Percentiles rank a stretch among this genome's conserved stretches.
phyloP scores from a whole-genome alignment of 1,140 invertebrate genomes.

The Drosophila kohkoa region DNA sequence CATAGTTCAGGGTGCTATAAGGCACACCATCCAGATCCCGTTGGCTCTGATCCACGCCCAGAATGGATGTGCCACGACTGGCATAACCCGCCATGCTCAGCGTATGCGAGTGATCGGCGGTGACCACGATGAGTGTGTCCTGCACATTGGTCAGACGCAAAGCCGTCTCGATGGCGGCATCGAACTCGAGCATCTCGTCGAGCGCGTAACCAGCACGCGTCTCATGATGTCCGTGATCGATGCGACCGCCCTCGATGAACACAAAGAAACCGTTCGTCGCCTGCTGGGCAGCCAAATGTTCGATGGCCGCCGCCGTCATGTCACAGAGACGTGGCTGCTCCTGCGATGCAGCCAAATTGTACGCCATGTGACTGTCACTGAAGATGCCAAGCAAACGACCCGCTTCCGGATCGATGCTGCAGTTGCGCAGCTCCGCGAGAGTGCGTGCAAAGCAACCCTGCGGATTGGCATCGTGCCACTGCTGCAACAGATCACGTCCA shows the following conservation, averaged over 20 bases:
- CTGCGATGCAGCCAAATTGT: conserved; percentile 86
- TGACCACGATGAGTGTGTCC: conserved; percentile 89
- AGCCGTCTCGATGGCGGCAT: conserved; percentile 88
- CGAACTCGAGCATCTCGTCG: conserved; percentile 89
- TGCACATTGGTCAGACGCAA: conserved; percentile 86
- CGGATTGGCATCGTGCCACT: conserved; percentile 83
- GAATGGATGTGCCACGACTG: conserved; percentile 88
- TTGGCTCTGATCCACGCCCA: conserved; percentile 84
- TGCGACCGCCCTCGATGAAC: conserved; percentile 89
- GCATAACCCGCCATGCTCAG: conserved; percentile 90
- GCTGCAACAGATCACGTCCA: conserved; percentile 85
- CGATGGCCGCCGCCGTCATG: conserved; percentile 91
- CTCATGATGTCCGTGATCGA: conserved; percentile 90
- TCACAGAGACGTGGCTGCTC: conserved; percentile 89
- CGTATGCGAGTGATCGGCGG: conserved; percentile 89
- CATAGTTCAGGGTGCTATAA: conserved; percentile 88
- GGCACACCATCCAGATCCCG: conserved; percentile 83
- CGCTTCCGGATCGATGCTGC: conserved; percentile 58
- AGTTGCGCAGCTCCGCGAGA: conserved; percentile 84
- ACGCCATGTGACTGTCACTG: conserved; percentile 85
- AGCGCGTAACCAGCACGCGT: conserved; percentile 87
- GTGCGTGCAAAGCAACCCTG: conserved; percentile 87
- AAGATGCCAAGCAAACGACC: conserved; percentile 85
- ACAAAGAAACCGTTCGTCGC: conserved; percentile 87
- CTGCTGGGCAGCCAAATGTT: conserved; percentile 86